Evolutionary conservation across 2,113 vertebrate species (phyloP).

Genomic region (Synchiropus splendidus): DNA sequence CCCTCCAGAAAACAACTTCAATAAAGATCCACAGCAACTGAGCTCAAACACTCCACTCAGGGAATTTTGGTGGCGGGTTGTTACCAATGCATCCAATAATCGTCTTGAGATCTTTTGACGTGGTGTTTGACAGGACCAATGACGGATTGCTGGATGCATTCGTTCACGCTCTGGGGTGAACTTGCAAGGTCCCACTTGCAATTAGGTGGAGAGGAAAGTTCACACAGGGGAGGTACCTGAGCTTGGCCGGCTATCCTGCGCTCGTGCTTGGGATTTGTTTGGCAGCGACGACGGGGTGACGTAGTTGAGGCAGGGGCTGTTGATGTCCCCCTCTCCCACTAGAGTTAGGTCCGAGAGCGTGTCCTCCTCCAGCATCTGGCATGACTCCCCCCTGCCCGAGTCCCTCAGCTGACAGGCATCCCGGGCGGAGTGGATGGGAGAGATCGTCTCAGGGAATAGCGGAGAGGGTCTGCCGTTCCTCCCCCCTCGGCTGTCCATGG

Average conservation of each 20-base stretch:
- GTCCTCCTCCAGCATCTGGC: constrained; percentile 82
- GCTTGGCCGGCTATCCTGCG: constrained; percentile 68
- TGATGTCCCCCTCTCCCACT: constrained; percentile 85
- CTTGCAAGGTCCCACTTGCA: constrained; percentile 11
- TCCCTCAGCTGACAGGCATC: constrained; percentile 32
- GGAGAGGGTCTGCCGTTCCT: constrained; percentile 44
- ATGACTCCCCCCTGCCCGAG: constrained; percentile 48
- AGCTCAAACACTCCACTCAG: constrained; percentile 28
- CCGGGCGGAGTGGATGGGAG: constrained; percentile 58
- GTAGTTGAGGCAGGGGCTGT: constrained; percentile 83
- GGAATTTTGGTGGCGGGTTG: constrained; percentile 4
- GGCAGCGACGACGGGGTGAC: constrained; percentile 69
- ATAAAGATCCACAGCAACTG: constrained; percentile 45
- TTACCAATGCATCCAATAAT: constrained; percentile 40
- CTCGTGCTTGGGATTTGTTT: constrained; percentile 62
- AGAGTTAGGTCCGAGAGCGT: constrained; percentile 81
- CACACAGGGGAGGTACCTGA: constrained; percentile 86
- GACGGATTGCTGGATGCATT: constrained; percentile 50
- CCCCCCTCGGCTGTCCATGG: constrained; percentile 28
- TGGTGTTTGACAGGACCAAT: constrained; percentile 4
- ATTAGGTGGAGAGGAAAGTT: constrained; percentile 29
- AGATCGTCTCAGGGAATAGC: constrained; percentile 59
- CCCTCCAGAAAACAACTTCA: constrained; percentile 4
- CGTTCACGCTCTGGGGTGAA: constrained; percentile 14
- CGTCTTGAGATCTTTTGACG: constrained; percentile 11